These are phyloP conservation scores for Rachycentron canadum DNA, from an alignment of 2,797 vertebrate genomes.

Conservation along the genomic window DNA sequence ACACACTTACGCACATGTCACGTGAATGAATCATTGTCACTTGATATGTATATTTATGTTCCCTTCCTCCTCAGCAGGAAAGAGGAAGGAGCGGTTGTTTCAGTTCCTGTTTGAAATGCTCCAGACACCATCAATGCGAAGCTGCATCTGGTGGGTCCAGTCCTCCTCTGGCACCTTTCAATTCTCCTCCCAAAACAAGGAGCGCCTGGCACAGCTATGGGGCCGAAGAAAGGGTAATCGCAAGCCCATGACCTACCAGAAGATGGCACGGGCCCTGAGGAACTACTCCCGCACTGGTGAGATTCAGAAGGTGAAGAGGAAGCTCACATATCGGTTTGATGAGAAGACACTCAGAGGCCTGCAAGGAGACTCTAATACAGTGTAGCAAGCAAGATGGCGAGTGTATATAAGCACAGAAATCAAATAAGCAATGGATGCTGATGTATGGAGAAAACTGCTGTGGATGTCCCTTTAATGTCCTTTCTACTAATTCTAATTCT, in stretches of 20 bases:
- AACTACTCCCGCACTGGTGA: slow-evolving; percentile 88
- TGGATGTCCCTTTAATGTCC: slow-evolving; percentile 5
- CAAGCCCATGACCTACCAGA: slow-evolving; percentile 90
- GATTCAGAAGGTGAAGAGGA: slow-evolving; percentile 88
- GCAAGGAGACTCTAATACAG: slow-evolving; percentile 61
- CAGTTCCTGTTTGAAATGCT: slow-evolving; percentile 91
- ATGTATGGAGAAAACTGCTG: not conserved
- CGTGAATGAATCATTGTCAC: slow-evolving; percentile 12
- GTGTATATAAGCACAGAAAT: slow-evolving; percentile 8
- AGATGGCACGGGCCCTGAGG: slow-evolving; percentile 88
- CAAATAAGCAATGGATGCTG: slow-evolving; percentile 27
- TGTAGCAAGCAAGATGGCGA: slow-evolving; percentile 19
- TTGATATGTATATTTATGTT: slow-evolving; percentile 28
- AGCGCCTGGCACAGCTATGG: slow-evolving; percentile 87
- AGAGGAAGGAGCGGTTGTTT: slow-evolving; percentile 88
- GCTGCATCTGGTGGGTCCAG: slow-evolving; percentile 90
- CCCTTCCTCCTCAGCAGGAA: slow-evolving; percentile 75
- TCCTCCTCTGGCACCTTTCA: slow-evolving; percentile 86
- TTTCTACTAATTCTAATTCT: slow-evolving; percentile 41
- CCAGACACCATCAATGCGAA: slow-evolving; percentile 87
- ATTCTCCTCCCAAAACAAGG: slow-evolving; percentile 90
- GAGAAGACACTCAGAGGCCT: slow-evolving; percentile 83
- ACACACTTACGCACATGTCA: not conserved
- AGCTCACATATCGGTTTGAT: slow-evolving; percentile 87
- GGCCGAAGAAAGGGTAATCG: slow-evolving; percentile 87